Percentiles rank a stretch among this genome's conserved stretches.
Conservation (phyloP, 2,888 invertebrate genomes). For the Trissolcus brochymenae region DNA sequence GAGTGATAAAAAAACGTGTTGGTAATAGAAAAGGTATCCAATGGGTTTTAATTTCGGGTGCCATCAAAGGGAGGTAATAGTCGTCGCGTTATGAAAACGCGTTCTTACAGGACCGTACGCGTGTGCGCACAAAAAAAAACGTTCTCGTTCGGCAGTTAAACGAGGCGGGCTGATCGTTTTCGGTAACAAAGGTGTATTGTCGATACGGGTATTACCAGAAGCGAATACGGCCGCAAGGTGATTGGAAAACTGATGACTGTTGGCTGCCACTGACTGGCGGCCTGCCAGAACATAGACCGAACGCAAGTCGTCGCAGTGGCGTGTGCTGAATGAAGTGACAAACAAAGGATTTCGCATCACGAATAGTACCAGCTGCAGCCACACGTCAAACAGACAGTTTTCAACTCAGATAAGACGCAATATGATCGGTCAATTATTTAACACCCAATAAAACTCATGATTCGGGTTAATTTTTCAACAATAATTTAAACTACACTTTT, state of each 20-base stretch:
- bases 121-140: background rate
- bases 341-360: conserved; percentile 45
- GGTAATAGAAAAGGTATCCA: no score
- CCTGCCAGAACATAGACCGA: conserved; percentile 35
- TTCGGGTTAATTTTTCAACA: no score
- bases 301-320: conserved; percentile 25
- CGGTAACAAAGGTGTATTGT: conserved; percentile 42
- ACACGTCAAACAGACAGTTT: conserved; percentile 25
- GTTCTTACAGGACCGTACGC: background rate
- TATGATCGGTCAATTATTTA: conserved; percentile 22
- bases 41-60: no score
- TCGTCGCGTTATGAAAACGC: background rate
- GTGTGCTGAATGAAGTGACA: conserved; percentile 45
- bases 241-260: conserved; percentile 56
- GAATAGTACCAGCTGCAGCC: conserved; percentile 21
- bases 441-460: no score
- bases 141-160: conserved; percentile 28
- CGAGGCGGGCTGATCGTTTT: conserved; percentile 39
- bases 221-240: conserved; percentile 52
- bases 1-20: no score
- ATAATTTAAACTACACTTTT: no score
- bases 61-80: no score
- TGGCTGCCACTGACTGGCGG: conserved; percentile 50
- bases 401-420: conserved; percentile 36
- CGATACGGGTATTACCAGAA: conserved; percentile 49